Percentiles rank a stretch among this genome's conserved stretches.
These are phyloP conservation scores for Echeneis naucrates DNA, from an alignment of 2,797 vertebrate genomes.

Conservation along the genomic window DNA sequence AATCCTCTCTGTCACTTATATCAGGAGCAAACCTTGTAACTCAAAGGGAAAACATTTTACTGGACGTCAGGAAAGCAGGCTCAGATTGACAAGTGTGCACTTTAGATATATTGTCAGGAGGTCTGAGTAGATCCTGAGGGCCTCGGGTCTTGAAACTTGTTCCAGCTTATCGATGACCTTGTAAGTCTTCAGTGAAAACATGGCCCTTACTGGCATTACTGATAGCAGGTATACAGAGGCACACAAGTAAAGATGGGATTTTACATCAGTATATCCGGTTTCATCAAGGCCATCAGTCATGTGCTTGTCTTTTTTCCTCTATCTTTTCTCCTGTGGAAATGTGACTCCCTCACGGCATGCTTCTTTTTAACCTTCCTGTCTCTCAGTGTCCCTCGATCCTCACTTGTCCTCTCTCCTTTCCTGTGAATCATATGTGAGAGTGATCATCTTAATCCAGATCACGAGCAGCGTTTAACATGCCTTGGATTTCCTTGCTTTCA, in stretches of 20 bases:
- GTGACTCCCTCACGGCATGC: slow-evolving; percentile 62
- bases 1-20: neutral
- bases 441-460: slow-evolving; percentile 79
- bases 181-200: slow-evolving; percentile 67
- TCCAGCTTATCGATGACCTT: slow-evolving; percentile 57
- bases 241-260: slow-evolving; percentile 50
- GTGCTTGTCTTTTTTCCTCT: slow-evolving; percentile 63
- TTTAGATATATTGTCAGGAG: slow-evolving; percentile 39
- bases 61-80: slow-evolving; percentile 17
- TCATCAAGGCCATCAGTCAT: slow-evolving; percentile 74
- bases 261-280: slow-evolving; percentile 66
- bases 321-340: slow-evolving; percentile 73
- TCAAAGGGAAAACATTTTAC: slow-evolving; percentile 19
- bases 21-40: neutral
- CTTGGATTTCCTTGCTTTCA: slow-evolving; percentile 60
- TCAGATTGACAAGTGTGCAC: slow-evolving; percentile 34
- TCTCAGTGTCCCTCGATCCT: slow-evolving; percentile 36
- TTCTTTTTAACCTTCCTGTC: slow-evolving; percentile 43
- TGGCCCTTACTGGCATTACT: slow-evolving; percentile 39
- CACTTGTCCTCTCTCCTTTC: slow-evolving; percentile 39
- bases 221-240: slow-evolving; percentile 38
- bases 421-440: slow-evolving; percentile 74
- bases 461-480: slow-evolving; percentile 80
- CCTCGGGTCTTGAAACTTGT: slow-evolving; percentile 64
- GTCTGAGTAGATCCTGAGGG: slow-evolving; percentile 49